phyloP scores from a whole-genome alignment of 2,888 invertebrate genomes.

The Laothoe populi region DNA sequence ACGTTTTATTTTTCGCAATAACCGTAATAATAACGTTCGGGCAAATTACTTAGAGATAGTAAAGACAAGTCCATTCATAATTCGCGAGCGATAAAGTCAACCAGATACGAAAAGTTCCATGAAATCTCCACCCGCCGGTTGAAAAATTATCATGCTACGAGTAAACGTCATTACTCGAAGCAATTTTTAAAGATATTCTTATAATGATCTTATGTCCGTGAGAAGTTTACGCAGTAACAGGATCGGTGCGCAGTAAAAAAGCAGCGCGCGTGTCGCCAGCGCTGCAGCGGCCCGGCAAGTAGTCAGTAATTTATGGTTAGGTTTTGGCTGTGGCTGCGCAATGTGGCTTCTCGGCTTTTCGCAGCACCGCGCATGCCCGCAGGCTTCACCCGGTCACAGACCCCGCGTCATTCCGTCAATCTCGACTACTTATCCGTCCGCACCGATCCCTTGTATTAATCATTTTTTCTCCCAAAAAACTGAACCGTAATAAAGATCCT shows the following conservation, averaged over 20 bases:
- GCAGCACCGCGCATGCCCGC: slow-evolving; percentile 52
- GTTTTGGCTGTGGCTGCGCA: slow-evolving; percentile 82
- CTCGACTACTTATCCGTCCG: slow-evolving; percentile 82
- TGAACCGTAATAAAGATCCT: slow-evolving; percentile 72
- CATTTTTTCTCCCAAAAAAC: slow-evolving; percentile 76
- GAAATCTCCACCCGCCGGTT: slow-evolving; percentile 58
- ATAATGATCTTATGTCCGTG: slow-evolving; percentile 75
- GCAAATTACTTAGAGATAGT: slow-evolving; percentile 22
- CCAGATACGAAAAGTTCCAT: slow-evolving; percentile 55
- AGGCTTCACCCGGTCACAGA: slow-evolving; percentile 74
- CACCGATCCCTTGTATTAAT: slow-evolving; percentile 79
- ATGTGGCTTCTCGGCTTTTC: slow-evolving; percentile 81
- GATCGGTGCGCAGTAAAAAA: slow-evolving; percentile 73
- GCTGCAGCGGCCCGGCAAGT: slow-evolving; percentile 77
- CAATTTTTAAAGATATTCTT: slow-evolving; percentile 73
- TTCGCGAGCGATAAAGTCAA: slow-evolving; percentile 35
- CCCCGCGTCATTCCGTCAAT: slow-evolving; percentile 80
- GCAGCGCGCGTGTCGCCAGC: slow-evolving; percentile 77
- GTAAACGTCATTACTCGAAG: slow-evolving; percentile 71
- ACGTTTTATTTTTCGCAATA: slow-evolving; percentile 46
- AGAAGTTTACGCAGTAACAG: slow-evolving; percentile 80
- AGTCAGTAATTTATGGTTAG: slow-evolving; percentile 85
- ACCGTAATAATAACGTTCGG: slow-evolving; percentile 18
- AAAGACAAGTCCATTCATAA: slow-evolving; percentile 2
- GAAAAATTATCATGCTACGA: slow-evolving; percentile 67